A percentile compares a stretch with the other conserved stretches of the same genome.
Evolutionary conservation across 2,113 vertebrate species (phyloP).

Genomic region (Colinus virginianus): DNA sequence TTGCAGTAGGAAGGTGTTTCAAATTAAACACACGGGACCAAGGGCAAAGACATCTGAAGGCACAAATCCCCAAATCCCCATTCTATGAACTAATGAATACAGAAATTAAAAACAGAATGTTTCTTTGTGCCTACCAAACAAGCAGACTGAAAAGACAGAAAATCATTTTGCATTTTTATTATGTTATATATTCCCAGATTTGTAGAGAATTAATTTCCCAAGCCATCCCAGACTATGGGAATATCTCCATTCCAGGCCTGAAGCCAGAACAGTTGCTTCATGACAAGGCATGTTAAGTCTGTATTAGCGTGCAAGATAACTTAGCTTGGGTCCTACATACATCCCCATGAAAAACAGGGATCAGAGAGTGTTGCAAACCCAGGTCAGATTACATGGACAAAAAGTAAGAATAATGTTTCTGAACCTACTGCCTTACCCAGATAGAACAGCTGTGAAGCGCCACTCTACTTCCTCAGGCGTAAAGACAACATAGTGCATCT

Average conservation of each 20-base stretch:
- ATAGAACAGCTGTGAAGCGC: neutral
- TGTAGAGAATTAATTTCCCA: neutral
- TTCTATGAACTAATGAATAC: neutral
- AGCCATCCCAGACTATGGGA: neutral
- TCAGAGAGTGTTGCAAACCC: neutral
- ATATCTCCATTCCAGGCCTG: neutral
- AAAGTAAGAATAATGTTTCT: neutral
- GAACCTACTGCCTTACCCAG: neutral
- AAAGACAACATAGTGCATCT: neutral
- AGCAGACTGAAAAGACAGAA: neutral
- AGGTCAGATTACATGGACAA: neutral
- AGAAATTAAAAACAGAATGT: constrained; percentile 25
- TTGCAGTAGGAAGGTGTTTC: constrained; percentile 18
- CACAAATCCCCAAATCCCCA: neutral
- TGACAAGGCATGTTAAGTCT: neutral
- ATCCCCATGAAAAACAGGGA: neutral
- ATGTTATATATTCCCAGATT: neutral
- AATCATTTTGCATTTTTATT: neutral
- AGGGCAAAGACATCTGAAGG: constrained; percentile 14
- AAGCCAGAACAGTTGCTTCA: neutral
- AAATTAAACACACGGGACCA: neutral
- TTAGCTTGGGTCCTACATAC: neutral
- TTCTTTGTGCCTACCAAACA: constrained; percentile 24
- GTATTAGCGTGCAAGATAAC: neutral
- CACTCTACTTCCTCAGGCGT: neutral